Evolutionary conservation across 2,888 invertebrate species (phyloP).

Genomic region (Drosophila mimetica): DNA sequence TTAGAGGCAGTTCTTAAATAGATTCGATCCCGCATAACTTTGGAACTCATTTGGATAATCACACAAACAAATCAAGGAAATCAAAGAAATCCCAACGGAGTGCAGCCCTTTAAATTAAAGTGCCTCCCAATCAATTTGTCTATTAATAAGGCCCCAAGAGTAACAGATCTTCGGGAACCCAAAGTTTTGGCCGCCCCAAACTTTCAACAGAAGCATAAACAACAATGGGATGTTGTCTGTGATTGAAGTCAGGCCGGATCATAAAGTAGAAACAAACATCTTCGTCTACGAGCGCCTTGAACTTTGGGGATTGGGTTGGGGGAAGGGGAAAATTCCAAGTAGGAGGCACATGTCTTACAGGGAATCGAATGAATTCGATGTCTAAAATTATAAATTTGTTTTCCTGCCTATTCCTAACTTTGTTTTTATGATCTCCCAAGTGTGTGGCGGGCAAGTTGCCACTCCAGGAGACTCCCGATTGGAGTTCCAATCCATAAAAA

Average conservation of each 20-base stretch:
- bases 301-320: slow-evolving; percentile 51
- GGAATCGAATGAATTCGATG: slow-evolving; percentile 52
- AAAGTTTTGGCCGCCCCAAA: slow-evolving; percentile 50
- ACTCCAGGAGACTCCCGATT: slow-evolving; percentile 31
- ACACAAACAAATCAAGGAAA: slow-evolving; percentile 18
- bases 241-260: slow-evolving; percentile 36
- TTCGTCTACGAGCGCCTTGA: slow-evolving; percentile 69
- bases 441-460: slow-evolving; percentile 39
- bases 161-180: slow-evolving; percentile 27
- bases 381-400: slow-evolving; percentile 66
- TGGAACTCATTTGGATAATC: slow-evolving; percentile 16
- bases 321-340: slow-evolving; percentile 19
- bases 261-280: slow-evolving; percentile 67
- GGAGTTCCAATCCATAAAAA: slow-evolving; percentile 54
- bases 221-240: slow-evolving; percentile 48
- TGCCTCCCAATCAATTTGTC: slow-evolving; percentile 51
- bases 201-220: slow-evolving; percentile 73
- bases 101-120: slow-evolving; percentile 40
- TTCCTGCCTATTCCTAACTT: slow-evolving; percentile 47
- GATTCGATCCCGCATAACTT: slow-evolving; percentile 7
- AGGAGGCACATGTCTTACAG: slow-evolving; percentile 35
- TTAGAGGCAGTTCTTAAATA: neutral
- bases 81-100: slow-evolving; percentile 14
- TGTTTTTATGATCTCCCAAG: slow-evolving; percentile 59
- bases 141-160: slow-evolving; percentile 59